These are phyloP conservation scores for Tipula lateralis DNA, from an alignment of 2,888 invertebrate species.

Conservation along the genomic window DNA sequence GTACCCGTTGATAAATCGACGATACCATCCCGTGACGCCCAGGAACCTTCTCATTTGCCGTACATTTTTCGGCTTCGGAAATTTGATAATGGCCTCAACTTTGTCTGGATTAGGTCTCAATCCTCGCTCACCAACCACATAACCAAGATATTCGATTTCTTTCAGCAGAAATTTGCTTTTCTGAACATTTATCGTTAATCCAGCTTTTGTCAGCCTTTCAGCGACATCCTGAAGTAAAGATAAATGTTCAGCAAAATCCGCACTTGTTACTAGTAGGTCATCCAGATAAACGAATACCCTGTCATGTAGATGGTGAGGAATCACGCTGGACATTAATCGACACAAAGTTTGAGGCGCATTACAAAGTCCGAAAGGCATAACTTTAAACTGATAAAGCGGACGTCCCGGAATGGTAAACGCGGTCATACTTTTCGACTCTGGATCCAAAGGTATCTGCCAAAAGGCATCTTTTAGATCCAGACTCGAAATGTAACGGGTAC, in stretches of 20 bases:
- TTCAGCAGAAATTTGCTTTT: neutral
- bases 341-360: neutral
- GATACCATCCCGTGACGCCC: too few relatives aligned
- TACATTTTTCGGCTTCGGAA: too few relatives aligned
- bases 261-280: neutral
- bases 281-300: neutral
- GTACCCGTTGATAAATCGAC: too few relatives aligned
- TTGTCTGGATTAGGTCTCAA: too few relatives aligned
- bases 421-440: neutral
- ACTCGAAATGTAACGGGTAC: too few relatives aligned
- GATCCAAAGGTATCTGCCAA: too few relatives aligned
- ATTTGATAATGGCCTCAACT: too few relatives aligned
- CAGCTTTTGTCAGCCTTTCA: neutral
- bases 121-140: too few relatives aligned
- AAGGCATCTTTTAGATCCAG: too few relatives aligned
- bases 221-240: neutral
- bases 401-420: neutral
- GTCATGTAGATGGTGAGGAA: neutral
- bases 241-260: neutral
- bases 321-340: neutral
- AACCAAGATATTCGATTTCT: neutral
- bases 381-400: neutral
- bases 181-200: neutral
- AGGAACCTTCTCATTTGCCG: too few relatives aligned
- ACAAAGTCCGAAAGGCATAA: neutral